Percentiles rank a stretch among this genome's conserved stretches.
These are phyloP conservation scores for Coracopsis vasa DNA, from an alignment of 2,113 vertebrate species.

Conservation along the genomic window DNA sequence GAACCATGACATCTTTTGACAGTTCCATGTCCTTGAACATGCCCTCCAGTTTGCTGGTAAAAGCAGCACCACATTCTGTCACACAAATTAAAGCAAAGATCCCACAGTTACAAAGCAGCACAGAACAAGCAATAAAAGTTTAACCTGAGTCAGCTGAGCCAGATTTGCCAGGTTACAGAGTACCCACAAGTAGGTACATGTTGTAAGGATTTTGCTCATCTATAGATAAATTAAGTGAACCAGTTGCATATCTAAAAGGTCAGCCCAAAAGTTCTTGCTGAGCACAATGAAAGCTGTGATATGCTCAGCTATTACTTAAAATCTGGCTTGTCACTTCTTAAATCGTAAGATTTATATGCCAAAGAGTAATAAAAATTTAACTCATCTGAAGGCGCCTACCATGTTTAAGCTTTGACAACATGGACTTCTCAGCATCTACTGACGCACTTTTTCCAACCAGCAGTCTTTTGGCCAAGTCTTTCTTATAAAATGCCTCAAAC, in stretches of 20 bases:
- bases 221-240: background rate
- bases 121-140: background rate
- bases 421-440: conserved; percentile 84
- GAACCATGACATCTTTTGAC: conserved; percentile 84
- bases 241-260: background rate
- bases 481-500: conserved; percentile 86
- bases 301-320: background rate
- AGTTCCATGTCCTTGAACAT: conserved; percentile 89
- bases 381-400: conserved; percentile 54
- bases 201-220: background rate
- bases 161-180: background rate
- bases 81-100: background rate
- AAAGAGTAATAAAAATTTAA: background rate
- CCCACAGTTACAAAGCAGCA: background rate
- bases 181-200: background rate
- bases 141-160: background rate
- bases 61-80: conserved; percentile 83
- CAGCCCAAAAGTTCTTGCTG: background rate
- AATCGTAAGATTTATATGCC: background rate
- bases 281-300: background rate
- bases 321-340: background rate
- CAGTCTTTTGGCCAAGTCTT: conserved; percentile 83
- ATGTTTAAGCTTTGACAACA: conserved; percentile 85
- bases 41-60: conserved; percentile 84
- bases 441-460: conserved; percentile 85